Percentiles rank a stretch among this genome's conserved stretches.
Evolutionary conservation across 1,140 invertebrate genomes (phyloP).

Genomic region (Calliphora vicina): DNA sequence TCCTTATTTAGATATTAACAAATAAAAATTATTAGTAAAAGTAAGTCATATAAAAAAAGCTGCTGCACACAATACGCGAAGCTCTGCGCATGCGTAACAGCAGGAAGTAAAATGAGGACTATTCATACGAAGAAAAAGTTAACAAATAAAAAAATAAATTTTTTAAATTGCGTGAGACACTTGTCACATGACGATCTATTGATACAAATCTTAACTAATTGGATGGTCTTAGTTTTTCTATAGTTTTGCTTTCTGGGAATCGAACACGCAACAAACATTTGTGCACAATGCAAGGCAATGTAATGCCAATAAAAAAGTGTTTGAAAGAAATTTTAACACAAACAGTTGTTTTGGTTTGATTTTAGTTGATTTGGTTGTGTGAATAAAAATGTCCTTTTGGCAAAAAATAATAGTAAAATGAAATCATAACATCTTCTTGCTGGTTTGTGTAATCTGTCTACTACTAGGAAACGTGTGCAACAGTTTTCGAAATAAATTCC

Average conservation of each 20-base stretch:
- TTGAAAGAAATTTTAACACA: not conserved
- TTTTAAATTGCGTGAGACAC: not conserved
- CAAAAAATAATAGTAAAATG: not conserved
- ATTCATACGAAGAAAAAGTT: not conserved
- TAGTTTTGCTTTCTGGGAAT: not conserved
- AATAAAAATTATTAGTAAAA: not conserved
- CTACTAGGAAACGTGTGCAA: not conserved
- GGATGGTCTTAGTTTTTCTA: not conserved
- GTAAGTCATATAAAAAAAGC: not conserved
- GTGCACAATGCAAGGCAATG: not conserved
- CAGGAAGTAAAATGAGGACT: not conserved
- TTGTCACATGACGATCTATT: slow-evolving; percentile 5
- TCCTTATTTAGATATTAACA: not conserved
- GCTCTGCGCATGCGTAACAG: not conserved
- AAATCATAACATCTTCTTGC: not conserved
- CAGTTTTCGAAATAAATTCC: not conserved
- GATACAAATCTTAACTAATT: slow-evolving; percentile 10
- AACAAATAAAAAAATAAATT: not conserved
- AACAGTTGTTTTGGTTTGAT: not conserved
- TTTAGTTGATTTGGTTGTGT: not conserved
- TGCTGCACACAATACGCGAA: not conserved
- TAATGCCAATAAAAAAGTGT: not conserved
- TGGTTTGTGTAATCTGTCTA: not conserved
- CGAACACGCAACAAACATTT: not conserved
- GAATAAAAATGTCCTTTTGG: not conserved